These are phyloP conservation scores for Melangyna quadrimaculata DNA, from an alignment of 2,888 invertebrate genomes.

Conservation along the genomic window DNA sequence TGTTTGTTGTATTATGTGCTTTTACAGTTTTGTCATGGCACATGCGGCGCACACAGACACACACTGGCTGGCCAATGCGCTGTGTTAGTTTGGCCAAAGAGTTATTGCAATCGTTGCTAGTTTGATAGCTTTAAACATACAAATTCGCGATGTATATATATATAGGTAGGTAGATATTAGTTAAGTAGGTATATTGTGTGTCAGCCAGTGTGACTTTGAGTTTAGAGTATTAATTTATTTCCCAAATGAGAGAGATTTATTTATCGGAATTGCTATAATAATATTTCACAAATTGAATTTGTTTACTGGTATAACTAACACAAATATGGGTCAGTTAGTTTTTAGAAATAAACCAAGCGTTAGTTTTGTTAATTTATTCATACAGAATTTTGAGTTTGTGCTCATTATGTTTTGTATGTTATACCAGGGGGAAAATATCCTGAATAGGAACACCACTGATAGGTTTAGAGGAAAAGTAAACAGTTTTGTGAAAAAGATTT, in stretches of 20 bases:
- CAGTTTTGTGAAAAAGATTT: not conserved
- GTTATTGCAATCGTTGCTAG: constrained; percentile 49
- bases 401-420: not conserved
- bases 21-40: not conserved
- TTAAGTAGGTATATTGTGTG: not conserved
- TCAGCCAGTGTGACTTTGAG: not conserved
- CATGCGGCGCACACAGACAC: not conserved
- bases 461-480: not conserved
- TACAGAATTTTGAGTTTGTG: not conserved
- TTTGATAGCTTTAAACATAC: constrained; percentile 35
- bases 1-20: constrained; percentile 24
- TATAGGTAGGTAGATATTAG: no score
- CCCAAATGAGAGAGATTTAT: constrained; percentile 40
- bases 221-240: constrained; percentile 57
- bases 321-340: constrained; percentile 43
- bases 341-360: constrained; percentile 20
- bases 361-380: constrained; percentile 6
- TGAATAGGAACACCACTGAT: not conserved
- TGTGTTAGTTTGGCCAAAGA: constrained; percentile 43
- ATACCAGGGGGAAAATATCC: not conserved
- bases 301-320: constrained; percentile 23
- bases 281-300: constrained; percentile 60
- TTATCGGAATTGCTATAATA: constrained; percentile 40
- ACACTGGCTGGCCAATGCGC: not conserved
- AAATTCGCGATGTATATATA: constrained; percentile 26